phyloP scores from a whole-genome alignment of 2,797 vertebrate genomes.

The Pseudotriccus pelzelni region DNA sequence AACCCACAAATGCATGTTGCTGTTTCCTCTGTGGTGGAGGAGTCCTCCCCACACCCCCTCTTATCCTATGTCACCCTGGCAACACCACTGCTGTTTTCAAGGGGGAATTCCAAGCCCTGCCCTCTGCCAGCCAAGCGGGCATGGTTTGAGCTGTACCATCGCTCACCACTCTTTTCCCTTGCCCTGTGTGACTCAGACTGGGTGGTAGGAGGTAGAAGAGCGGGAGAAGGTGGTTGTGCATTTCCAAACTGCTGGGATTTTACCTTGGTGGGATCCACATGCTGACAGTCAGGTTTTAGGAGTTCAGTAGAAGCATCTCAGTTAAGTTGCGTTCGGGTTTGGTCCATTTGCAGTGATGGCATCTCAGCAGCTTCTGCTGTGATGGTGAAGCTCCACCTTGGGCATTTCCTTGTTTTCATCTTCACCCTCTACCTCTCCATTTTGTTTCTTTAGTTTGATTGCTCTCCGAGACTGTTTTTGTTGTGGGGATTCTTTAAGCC shows the following conservation, averaged over 20 bases:
- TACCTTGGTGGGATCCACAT: accelerated
- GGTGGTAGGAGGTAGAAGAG: neutral
- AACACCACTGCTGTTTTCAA: neutral
- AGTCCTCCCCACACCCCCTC: accelerated
- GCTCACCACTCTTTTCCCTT: accelerated
- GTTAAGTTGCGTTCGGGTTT: neutral
- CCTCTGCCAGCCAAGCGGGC: neutral
- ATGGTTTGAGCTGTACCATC: neutral
- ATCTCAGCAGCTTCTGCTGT: neutral
- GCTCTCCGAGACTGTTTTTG: neutral
- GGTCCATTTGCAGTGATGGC: neutral
- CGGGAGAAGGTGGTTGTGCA: neutral
- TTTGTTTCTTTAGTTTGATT: neutral
- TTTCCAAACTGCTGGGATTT: neutral
- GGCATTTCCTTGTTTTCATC: neutral
- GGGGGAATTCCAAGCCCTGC: neutral
- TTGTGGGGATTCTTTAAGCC: neutral
- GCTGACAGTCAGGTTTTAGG: neutral
- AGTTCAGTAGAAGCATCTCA: accelerated
- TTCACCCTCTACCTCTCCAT: neutral
- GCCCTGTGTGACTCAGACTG: neutral
- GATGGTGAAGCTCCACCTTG: neutral
- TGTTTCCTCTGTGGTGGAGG: neutral
- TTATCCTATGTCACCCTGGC: neutral
- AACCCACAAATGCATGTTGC: accelerated